Conservation (phyloP, 2,797 vertebrate genomes). For the Sebastes dallii region DNA sequence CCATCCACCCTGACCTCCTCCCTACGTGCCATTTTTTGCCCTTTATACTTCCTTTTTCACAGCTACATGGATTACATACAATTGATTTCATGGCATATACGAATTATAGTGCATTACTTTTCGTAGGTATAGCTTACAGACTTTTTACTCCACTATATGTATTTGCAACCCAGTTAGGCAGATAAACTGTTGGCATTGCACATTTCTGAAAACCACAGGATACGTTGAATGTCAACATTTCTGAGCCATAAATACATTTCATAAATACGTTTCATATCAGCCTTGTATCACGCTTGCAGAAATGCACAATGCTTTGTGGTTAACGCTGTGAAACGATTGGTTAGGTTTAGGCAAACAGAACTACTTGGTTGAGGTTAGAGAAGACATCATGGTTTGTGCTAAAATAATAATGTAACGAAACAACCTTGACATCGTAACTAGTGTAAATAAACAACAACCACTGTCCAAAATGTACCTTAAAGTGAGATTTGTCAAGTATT, state of each 20-base stretch:
- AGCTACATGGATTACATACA: too few species aligned
- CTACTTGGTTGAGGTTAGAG: background rate
- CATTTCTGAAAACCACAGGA: rapidly evolving
- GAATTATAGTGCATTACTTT: rapidly evolving
- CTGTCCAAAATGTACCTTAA: too few species aligned
- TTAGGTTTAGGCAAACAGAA: background rate
- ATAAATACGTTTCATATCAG: background rate
- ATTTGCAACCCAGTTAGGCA: background rate
- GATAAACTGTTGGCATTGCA: background rate
- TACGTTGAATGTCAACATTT: rapidly evolving
- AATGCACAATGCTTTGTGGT: rapidly evolving
- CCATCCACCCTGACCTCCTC: too few species aligned
- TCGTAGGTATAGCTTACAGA: too few species aligned
- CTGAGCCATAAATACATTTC: background rate
- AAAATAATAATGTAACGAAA: too few species aligned
- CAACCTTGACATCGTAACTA: rapidly evolving
- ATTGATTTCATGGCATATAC: too few species aligned
- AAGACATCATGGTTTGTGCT: too few species aligned
- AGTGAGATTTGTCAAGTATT: too few species aligned
- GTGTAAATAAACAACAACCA: too few species aligned
- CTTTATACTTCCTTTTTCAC: too few species aligned
- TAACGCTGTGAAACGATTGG: background rate
- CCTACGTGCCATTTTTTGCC: too few species aligned
- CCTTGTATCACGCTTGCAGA: background rate
- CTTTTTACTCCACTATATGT: background rate